Evolutionary conservation across 2,888 invertebrate species (phyloP).

Genomic region (Lagria hirta): DNA sequence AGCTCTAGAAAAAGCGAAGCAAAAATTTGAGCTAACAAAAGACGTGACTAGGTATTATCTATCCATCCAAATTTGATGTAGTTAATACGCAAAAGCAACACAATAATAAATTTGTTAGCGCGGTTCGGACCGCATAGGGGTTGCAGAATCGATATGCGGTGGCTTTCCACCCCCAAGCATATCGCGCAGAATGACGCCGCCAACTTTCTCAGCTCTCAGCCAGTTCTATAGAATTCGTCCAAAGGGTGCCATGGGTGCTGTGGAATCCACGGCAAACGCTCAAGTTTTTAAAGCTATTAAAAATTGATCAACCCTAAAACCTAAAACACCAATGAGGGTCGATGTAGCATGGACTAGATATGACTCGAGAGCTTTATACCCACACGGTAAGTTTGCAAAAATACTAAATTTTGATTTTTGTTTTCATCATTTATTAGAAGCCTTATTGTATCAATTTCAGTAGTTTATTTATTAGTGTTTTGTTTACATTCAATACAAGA

Average conservation of each 20-base stretch:
- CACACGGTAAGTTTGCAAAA: constrained; percentile 48
- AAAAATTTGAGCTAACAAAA: constrained; percentile 35
- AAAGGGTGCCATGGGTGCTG: constrained; percentile 26
- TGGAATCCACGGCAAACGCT: too few relatives aligned
- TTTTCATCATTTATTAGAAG: too few relatives aligned
- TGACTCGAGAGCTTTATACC: constrained; percentile 49
- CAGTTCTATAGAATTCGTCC: constrained; percentile 34
- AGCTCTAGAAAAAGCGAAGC: too few relatives aligned
- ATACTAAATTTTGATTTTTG: too few relatives aligned
- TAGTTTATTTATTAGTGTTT: too few relatives aligned
- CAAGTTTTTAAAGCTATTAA: too few relatives aligned
- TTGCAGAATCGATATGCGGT: constrained; percentile 41
- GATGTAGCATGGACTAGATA: constrained; percentile 35
- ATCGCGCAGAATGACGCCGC: constrained; percentile 12
- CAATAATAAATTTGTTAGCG: constrained; percentile 44
- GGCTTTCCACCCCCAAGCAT: constrained; percentile 26
- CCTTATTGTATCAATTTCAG: too few relatives aligned
- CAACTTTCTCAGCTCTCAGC: constrained; percentile 5
- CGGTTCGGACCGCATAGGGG: constrained; percentile 49
- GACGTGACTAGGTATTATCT: constrained; percentile 28
- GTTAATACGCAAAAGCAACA: constrained; percentile 44
- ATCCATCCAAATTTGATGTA: constrained; percentile 43
- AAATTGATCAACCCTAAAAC: background rate
- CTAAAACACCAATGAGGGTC: constrained; percentile 21
- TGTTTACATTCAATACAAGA: too few relatives aligned